Evolutionary conservation across 92 coral and sea anemone species (phyloP).

Genomic region (Bergia puertoricense): DNA sequence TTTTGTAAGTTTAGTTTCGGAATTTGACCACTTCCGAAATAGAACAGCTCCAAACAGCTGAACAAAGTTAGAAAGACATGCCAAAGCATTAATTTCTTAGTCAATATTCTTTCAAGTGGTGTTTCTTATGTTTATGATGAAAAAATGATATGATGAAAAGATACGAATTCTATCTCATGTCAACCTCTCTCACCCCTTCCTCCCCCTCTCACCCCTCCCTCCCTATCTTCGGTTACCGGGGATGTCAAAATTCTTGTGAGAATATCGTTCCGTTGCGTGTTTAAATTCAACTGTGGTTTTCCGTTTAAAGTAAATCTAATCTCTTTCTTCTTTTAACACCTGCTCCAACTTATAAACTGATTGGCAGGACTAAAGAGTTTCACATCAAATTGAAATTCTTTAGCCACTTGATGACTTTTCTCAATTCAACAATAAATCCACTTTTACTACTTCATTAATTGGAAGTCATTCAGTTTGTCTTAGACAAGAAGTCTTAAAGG

Average conservation of each 20-base stretch:
- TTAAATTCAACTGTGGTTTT: conserved; percentile 6
- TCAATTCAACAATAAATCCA: not conserved
- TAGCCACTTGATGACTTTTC: conserved; percentile 9
- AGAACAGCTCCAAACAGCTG: too few species aligned
- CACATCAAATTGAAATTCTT: not conserved
- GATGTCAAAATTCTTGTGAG: not conserved
- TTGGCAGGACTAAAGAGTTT: not conserved
- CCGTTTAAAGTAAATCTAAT: not conserved
- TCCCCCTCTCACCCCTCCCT: not conserved
- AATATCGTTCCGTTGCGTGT: not conserved
- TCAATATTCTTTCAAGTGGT: too few species aligned
- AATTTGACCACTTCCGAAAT: too few species aligned
- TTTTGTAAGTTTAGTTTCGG: too few species aligned
- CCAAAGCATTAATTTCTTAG: too few species aligned
- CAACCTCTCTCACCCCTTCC: too few species aligned
- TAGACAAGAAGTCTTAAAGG: not conserved
- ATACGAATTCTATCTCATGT: too few species aligned
- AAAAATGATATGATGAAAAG: too few species aligned
- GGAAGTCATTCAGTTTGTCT: not conserved
- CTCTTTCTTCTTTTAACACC: not conserved
- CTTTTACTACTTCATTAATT: not conserved
- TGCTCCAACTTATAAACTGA: not conserved
- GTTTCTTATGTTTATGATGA: too few species aligned
- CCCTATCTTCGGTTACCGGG: too few species aligned
- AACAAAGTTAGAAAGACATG: too few species aligned